These are phyloP conservation scores for Nephrocerus scutellatus DNA, from an alignment of 2,888 invertebrate species.

Conservation along the genomic window DNA sequence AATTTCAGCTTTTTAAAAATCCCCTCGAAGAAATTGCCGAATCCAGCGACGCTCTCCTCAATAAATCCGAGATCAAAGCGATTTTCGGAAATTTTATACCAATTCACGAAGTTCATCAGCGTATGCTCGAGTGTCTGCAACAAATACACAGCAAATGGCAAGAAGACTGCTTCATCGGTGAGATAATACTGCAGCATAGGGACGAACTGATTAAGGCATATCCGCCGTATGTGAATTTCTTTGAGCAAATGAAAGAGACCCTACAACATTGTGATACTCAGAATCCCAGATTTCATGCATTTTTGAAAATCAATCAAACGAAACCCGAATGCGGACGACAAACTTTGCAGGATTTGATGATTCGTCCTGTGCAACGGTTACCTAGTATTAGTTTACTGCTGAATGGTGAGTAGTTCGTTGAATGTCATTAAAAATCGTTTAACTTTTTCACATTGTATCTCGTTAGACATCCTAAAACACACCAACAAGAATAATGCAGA, in stretches of 20 bases:
- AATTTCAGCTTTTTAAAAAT: conserved; percentile 77
- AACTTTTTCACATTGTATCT: conserved; percentile 15
- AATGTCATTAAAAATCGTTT: not conserved
- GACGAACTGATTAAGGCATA: conserved; percentile 88
- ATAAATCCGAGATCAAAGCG: conserved; percentile 85
- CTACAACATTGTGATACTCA: conserved; percentile 82
- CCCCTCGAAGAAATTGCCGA: conserved; percentile 83
- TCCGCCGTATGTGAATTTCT: conserved; percentile 97
- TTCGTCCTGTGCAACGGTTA: conserved; percentile 94
- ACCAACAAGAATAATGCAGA: conserved; percentile 86
- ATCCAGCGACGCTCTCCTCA: conserved; percentile 67
- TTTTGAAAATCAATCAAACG: conserved; percentile 90
- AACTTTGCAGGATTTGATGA: conserved; percentile 90
- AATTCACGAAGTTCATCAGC: conserved; percentile 87
- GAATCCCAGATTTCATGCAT: conserved; percentile 96
- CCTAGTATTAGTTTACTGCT: conserved; percentile 92
- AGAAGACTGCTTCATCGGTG: conserved; percentile 81
- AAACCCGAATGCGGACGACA: conserved; percentile 95
- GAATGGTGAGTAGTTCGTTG: conserved; percentile 61
- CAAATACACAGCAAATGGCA: conserved; percentile 61
- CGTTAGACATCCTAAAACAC: conserved; percentile 83
- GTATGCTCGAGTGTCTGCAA: conserved; percentile 56
- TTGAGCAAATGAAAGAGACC: conserved; percentile 93
- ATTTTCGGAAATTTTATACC: conserved; percentile 94
- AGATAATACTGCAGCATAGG: conserved; percentile 80